Evolutionary conservation across 2,797 vertebrate genomes (phyloP), one percentile per base, ranked within the genome.

Genomic region (Orientallactaga sibirica): DNA sequence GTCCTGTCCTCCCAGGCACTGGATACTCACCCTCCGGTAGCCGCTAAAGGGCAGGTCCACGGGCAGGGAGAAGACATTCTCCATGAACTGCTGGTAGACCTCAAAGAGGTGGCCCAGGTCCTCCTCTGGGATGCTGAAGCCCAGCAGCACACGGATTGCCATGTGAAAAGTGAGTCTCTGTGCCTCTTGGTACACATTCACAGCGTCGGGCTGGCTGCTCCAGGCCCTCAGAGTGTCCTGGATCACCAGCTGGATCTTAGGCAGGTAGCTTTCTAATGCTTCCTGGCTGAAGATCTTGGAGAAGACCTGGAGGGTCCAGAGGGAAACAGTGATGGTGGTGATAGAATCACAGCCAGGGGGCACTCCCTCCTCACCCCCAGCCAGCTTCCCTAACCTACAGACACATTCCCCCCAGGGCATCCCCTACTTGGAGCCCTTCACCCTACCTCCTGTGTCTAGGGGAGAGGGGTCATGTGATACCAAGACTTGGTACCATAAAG

Each of bases 251-350:
- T 99, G 99, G 98, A 99, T 99, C 98, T 99, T 99, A 5, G 99
- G 99, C 5, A 99, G 99, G 93, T 99, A 99, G 71, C 98, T 99
- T 97, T 99, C 99, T 98, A 99, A 96, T 0, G 99, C 99, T 91
- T 99, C 99, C 0, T 99, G 99, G 97, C 99, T 99, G 98, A 99
- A 99, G 91, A 99, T 99, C 98, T 99, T 99, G 91, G 99, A 99
- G 96, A 99, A 99, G 70, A 99, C 99, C 99, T 99, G 58, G 0
- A 2, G 11, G 4, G 19, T 19, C 68, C 67, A 19, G 58, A 75
- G n/a, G 58, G 55, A 86, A 41, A 16, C 14, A 70, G 52, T 74
- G 88, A 90, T 79, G 64, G 37, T 62, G 64, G 37, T 62, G 25
- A 70, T 7, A 15, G 52, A 76, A 14, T 1, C 55, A 24, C 18